A percentile compares a stretch with the other conserved stretches of the same genome.
phyloP scores from a whole-genome alignment of 2,113 vertebrate species.

The Ondatra zibethicus region DNA sequence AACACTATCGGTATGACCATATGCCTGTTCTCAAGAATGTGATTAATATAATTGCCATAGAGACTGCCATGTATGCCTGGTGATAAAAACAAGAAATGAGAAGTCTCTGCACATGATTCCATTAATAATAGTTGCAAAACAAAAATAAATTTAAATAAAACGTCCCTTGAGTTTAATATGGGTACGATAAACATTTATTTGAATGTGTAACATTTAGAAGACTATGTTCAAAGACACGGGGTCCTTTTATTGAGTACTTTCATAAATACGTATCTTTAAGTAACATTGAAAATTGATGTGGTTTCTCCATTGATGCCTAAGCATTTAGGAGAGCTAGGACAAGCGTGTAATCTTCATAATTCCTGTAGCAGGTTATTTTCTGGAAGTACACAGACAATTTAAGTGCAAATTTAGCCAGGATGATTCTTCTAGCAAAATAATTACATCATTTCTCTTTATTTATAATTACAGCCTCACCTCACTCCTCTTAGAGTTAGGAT shows the following conservation, averaged over 20 bases:
- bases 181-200: background rate
- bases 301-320: background rate
- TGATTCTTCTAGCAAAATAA: background rate
- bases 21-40: background rate
- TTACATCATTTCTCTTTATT: background rate
- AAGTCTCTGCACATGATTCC: background rate
- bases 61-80: background rate
- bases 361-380: background rate
- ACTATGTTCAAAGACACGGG: background rate
- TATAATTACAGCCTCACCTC: background rate
- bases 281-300: background rate
- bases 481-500: background rate
- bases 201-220: background rate
- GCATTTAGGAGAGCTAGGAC: too few species aligned
- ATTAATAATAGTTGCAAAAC: background rate
- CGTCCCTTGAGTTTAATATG: background rate
- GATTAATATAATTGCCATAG: background rate
- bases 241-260: background rate
- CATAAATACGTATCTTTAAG: background rate
- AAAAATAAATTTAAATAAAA: background rate
- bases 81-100: background rate
- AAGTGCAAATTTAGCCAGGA: background rate
- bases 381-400: background rate
- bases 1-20: background rate
- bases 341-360: background rate